Base-by-base conservation (phyloP, 2,113 vertebrate species). In the Ammodytes marinus region DNA sequence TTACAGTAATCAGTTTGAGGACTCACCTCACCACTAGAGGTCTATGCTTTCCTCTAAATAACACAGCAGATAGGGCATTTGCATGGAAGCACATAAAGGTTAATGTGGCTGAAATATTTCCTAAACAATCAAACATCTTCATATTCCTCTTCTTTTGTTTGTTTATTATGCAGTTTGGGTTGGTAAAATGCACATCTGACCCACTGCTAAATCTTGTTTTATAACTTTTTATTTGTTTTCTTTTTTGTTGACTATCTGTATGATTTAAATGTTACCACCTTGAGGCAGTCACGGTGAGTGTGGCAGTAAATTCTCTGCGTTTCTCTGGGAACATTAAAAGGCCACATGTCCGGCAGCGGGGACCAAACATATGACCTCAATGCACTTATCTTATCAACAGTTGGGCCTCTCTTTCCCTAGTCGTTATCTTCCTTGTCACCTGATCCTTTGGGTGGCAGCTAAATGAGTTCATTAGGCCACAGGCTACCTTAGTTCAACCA, bases 11-110 rank as follows among this genome's bases (percentile, higher is more conserved):
- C 0, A 19, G 45, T 67, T 47, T 45, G 40, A 58, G 2, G 15
- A 35, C 49, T 14, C 8, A 2, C 19, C 66, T 73, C 64, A 65
- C 81, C 88, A 86, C 74, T 59, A 92, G 86, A 85, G 75, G 88
- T 78, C 81, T 11, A 37, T 12, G 45, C 14, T 65, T 66, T 80
- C 80, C 64, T 65, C 5, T 65, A 6, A 15, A 52, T 59, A 10
- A 43, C 13, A 12, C 27, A 47, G 5, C 11, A 43, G 27, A 13
- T 19, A 35, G 17, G 1, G 9, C 49, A 47, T 8, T 63, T 66
- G 39, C 35, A 7, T 1, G 9, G 27, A 69, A 71, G 10, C 15
- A 53, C 42, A 66, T 58, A 55, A 46, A 15, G 27, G 10, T 8
- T 14, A 71, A 42, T 12, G 4, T 43, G 6, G 49, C 5, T 15